Conservation (phyloP, 2,888 invertebrate genomes). For the Tolmerus cingulatus region DNA sequence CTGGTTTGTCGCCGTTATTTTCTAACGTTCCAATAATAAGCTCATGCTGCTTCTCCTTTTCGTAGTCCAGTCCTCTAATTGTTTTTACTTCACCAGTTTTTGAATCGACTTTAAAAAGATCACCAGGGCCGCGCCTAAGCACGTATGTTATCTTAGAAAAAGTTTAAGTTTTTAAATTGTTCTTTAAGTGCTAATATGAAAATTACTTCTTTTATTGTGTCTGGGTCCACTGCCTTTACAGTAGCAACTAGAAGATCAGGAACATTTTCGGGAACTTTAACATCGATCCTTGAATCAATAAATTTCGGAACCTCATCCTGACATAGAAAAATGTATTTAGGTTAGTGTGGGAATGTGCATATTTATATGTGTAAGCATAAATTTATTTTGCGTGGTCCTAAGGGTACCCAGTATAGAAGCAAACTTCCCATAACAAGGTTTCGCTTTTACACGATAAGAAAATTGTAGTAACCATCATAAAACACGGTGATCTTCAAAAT, state of each 20-base stretch:
- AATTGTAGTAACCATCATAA: too few species aligned
- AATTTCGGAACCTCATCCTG: slow-evolving; percentile 84
- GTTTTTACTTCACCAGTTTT: slow-evolving; percentile 82
- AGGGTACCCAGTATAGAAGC: too few species aligned
- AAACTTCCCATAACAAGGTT: too few species aligned
- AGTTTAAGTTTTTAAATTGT: not conserved
- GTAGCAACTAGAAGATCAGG: slow-evolving; percentile 80
- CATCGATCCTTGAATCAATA: slow-evolving; percentile 74
- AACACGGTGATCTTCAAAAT: too few species aligned
- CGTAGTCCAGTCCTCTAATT: slow-evolving; percentile 78
- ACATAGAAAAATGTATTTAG: not conserved
- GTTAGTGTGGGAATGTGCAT: not conserved
- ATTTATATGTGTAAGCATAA: too few species aligned
- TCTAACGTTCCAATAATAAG: slow-evolving; percentile 84
- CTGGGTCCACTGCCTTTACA: slow-evolving; percentile 86
- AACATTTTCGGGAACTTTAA: slow-evolving; percentile 84
- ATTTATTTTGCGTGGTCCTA: too few species aligned
- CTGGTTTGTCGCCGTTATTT: slow-evolving; percentile 74
- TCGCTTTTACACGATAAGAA: too few species aligned
- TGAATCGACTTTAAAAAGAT: slow-evolving; percentile 83
- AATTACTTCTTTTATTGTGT: slow-evolving; percentile 75
- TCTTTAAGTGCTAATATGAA: not conserved
- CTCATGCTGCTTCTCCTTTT: slow-evolving; percentile 75
- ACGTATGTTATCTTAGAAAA: slow-evolving; percentile 71
- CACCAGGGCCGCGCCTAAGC: slow-evolving; percentile 81